Base-by-base conservation (phyloP, 2,797 vertebrate genomes). In the Gadopsis marmoratus region DNA sequence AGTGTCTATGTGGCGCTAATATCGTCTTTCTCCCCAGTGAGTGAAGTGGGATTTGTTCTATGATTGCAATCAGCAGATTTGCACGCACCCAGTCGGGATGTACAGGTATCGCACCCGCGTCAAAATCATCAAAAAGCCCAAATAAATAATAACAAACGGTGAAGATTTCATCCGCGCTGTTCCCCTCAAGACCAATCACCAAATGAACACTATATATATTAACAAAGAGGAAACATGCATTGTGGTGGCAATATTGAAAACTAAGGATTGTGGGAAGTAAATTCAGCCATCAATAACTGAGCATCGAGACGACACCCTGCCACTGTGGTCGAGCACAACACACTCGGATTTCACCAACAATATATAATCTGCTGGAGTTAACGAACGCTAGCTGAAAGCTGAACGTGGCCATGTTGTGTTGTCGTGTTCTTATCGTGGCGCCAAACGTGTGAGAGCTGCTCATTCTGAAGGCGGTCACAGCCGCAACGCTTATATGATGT, bases 61-160 rank as follows among this genome's bases (percentile, higher is more conserved):
- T 48, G 47, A 81, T 65, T 60, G 72, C 56, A 61, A 69, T 67
- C 68, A 74, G 48, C 43, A 53, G 17, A 63, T 54, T 7, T 5
- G 31, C 23, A 16, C 1, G 41, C 0, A 68, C 16, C 31, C 0
- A 0, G 10, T 43, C 11, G 48, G 31, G 47, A 43, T 12, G 19
- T 4, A 14, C 54, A 61, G 55, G 26, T 35, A 23, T 56, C 50
- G 17, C 19, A 39, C 35, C 16, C 53, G 51, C 41, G 26, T 59
- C 13, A 4, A 21, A 48, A 60, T 62, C 54, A 63, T 12, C 43
- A 9, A 51, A 54, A 60, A 26, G 12, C 31, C 8, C 37, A 78
- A 71, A 63, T 21, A 55, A 78, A 69, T 8, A 60, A 55, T 23
- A 39, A 26, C 26, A 10, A 62, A 31, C 45, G 16, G 43, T 37